Conservation (phyloP, 2,888 invertebrate genomes). For the Heliconius sara region DNA sequence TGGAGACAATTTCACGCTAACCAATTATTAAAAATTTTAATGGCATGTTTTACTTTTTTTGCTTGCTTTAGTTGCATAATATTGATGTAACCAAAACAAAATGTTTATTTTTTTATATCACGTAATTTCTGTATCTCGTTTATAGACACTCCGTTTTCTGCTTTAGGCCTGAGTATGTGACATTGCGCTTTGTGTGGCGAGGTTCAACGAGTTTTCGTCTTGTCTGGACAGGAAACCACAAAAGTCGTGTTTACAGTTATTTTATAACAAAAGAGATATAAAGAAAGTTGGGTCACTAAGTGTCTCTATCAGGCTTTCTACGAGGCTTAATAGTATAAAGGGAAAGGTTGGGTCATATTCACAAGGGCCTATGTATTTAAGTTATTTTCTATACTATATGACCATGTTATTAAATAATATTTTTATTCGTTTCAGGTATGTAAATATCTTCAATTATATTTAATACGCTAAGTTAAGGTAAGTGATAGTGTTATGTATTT, state of each 20-base stretch:
- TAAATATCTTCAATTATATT: slow-evolving; percentile 29
- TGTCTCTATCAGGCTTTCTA: background rate
- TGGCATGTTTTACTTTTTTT: slow-evolving; percentile 41
- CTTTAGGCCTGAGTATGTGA: too few species aligned
- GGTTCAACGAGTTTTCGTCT: too few species aligned
- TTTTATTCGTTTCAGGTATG: slow-evolving; percentile 64
- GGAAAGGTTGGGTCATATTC: background rate
- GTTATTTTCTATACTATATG: background rate
- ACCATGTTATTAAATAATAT: slow-evolving; percentile 44
- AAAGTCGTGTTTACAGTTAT: background rate
- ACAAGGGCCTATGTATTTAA: background rate
- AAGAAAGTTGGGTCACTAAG: background rate
- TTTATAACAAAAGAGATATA: background rate
- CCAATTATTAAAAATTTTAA: slow-evolving; percentile 70
- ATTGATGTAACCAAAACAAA: background rate
- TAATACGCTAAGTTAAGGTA: background rate
- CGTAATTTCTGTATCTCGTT: background rate
- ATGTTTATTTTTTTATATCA: background rate
- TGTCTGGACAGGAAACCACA: too few species aligned
- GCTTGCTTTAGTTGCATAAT: background rate
- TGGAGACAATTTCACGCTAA: slow-evolving; percentile 71
- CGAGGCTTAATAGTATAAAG: background rate
- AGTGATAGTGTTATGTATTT: background rate
- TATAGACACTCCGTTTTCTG: background rate
- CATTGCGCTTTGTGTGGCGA: too few species aligned